Base-by-base conservation (phyloP, 2,888 invertebrate genomes). In the Eristalis arbustorum region DNA sequence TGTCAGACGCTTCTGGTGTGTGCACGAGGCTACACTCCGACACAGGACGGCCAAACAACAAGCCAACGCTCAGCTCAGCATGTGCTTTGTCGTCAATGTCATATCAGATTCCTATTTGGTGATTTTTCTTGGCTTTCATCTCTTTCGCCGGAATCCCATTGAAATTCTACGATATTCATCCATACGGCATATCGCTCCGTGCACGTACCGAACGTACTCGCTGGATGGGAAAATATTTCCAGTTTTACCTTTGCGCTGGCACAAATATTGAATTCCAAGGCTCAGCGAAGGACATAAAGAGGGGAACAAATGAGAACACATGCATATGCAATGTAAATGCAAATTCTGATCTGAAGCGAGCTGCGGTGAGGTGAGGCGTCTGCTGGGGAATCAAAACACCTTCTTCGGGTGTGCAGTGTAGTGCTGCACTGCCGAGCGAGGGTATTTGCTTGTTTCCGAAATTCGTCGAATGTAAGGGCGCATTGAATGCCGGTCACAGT, bases 251-350 rank as follows among this genome's bases (percentile, higher is more conserved):
- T 73, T 56, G 42, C 63, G 37, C 23, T 56, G 73, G 62, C 56
- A 56, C 34, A 56, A 73, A 73, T 73, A 73, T 73, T 73, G 73
- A 73, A 42, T 64, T 73, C 56, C 34, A 56, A 56, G 10, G 31
- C 62, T 40, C 25, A 62, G 10, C 28, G 42, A 49, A 72, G 72
- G 61, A 10, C 73, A 56, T 49, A 63, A 63, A 73, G 56, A 22
- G 63, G 56, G n/a, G 62, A 73, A 64, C 56, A 73, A 73, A 64
- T 56, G 34, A 73, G 49, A 31, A 64, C 73, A 64, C 63, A 73
- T 73, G 31, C 73, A 64, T 64, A 64, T 63, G 42, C 71, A 71
- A 62, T 62, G 63, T 64, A 73, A 73, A 73, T 73, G 73, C 73
- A 73, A 73, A 73, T 73, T 64, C 31, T 18, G 63, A 31, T 56